These are phyloP conservation scores for Vulpes vulpes DNA, from an alignment of 2,113 vertebrate genomes.

Conservation along the genomic window DNA sequence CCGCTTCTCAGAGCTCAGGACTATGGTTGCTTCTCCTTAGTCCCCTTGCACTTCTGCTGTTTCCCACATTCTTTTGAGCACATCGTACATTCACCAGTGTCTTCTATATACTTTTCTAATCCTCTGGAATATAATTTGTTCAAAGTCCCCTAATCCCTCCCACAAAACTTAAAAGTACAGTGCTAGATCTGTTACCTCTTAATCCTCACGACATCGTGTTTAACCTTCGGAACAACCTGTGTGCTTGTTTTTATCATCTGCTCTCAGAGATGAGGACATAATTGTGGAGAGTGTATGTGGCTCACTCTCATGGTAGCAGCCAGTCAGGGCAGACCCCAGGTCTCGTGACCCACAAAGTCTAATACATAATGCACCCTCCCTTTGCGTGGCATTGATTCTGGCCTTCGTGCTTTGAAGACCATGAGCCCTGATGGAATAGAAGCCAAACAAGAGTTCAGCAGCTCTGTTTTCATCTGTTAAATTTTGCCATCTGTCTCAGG, in stretches of 20 bases:
- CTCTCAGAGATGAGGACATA: no score
- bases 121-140: background rate
- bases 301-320: no score
- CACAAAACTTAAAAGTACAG: background rate
- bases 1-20: background rate
- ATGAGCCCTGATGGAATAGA: background rate
- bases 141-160: background rate
- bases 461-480: background rate
- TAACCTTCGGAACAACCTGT: background rate
- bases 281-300: background rate
- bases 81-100: no score
- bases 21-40: background rate
- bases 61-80: background rate
- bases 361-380: background rate
- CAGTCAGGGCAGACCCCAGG: background rate
- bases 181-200: background rate
- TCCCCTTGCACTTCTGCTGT: background rate
- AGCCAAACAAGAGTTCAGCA: background rate
- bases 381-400: rapidly evolving
- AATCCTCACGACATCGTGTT: background rate
- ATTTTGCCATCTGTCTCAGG: background rate
- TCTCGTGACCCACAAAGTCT: background rate
- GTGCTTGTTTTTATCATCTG: background rate
- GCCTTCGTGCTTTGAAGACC: background rate
- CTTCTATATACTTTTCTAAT: background rate